Conservation (phyloP, 2,888 invertebrate genomes). For the Chouioia cunea region DNA sequence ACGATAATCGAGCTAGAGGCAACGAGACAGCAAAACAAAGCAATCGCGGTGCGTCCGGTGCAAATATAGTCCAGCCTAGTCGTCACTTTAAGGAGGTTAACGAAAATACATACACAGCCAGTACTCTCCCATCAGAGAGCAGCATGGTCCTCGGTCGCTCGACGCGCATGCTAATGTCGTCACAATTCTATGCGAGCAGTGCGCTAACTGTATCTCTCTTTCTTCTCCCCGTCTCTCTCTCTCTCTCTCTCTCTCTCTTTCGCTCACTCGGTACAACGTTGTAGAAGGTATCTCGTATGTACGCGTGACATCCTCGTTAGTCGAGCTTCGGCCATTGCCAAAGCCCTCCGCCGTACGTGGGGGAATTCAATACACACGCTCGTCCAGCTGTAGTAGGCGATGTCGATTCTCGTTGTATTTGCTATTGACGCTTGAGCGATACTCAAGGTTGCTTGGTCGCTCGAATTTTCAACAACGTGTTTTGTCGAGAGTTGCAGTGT, state of each 20-base stretch:
- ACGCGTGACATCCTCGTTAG: conserved; percentile 23
- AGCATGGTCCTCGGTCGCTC: neutral
- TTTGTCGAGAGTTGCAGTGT: no score
- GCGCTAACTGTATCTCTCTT: conserved; percentile 18
- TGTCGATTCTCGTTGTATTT: no score
- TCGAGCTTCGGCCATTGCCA: neutral
- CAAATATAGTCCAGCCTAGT: conserved; percentile 28
- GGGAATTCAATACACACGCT: neutral
- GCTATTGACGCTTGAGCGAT: no score
- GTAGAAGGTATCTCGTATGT: no score
- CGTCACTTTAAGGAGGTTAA: conserved; percentile 22
- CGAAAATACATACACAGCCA: conserved; percentile 28
- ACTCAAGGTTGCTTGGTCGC: no score
- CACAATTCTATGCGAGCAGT: conserved; percentile 26
- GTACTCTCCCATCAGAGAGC: neutral
- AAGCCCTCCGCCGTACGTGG: conserved; percentile 13
- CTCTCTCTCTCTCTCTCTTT: no score
- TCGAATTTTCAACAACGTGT: no score
- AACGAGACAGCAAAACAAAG: conserved; percentile 17
- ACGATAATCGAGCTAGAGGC: no score
- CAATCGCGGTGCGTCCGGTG: neutral
- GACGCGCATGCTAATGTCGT: conserved; percentile 41
- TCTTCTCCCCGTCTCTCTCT: no score
- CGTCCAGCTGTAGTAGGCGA: neutral
- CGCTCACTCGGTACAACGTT: neutral